Evolutionary conservation across 2,888 invertebrate species (phyloP).

Genomic region (Polydrusus pterygomalis): DNA sequence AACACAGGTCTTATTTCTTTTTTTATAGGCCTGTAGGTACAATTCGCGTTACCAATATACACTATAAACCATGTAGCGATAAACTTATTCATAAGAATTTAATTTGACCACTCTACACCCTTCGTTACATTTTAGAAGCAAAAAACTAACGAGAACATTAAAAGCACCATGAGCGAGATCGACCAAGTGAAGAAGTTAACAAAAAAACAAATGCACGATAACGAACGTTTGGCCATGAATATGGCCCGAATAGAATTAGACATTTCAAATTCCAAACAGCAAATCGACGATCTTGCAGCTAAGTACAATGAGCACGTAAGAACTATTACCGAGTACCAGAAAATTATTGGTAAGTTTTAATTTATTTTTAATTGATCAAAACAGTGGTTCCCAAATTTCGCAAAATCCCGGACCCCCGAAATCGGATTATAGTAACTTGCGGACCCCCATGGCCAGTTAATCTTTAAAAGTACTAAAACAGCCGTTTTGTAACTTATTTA

Average conservation of each 20-base stretch:
- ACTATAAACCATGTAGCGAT: too few species aligned
- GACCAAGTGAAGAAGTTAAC: conserved; percentile 81
- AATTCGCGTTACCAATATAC: too few species aligned
- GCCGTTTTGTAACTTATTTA: too few species aligned
- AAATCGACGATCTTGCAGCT: conserved; percentile 74
- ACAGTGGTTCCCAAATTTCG: too few species aligned
- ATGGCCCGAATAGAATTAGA: conserved; percentile 77
- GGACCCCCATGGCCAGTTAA: too few species aligned
- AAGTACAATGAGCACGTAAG: conserved; percentile 74
- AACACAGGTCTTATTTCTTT: too few species aligned
- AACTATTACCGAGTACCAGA: conserved; percentile 75
- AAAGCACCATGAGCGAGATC: conserved; percentile 72
- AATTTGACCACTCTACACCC: too few species aligned
- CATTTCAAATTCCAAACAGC: conserved; percentile 71
- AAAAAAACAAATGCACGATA: conserved; percentile 79
- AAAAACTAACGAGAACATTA: conserved; percentile 71
- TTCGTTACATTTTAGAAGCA: conserved; percentile 26
- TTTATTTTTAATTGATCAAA: neutral
- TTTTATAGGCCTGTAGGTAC: too few species aligned
- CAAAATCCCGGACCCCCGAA: too few species aligned
- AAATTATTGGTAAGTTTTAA: conserved; percentile 71
- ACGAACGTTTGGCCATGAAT: conserved; percentile 78
- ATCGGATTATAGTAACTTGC: too few species aligned
- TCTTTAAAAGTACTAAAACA: too few species aligned
- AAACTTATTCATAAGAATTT: too few species aligned